Conservation (phyloP, 2,797 vertebrate genomes). For the Sebastes itinus region DNA sequence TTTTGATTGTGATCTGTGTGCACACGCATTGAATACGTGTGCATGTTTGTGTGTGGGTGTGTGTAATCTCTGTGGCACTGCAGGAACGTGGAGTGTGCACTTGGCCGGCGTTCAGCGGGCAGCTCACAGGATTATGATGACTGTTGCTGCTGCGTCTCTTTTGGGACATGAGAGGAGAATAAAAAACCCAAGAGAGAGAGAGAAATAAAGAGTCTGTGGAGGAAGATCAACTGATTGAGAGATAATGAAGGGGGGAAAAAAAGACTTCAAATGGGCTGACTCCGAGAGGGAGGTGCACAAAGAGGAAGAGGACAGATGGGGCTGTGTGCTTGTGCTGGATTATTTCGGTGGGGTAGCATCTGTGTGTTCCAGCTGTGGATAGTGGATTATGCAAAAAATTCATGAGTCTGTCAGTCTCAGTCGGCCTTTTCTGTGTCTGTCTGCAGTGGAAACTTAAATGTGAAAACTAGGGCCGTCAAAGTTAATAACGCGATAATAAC, state of each 20-base stretch:
- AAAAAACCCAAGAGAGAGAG: not conserved
- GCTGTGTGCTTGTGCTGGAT: slow-evolving; percentile 66
- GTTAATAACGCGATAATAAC: no score
- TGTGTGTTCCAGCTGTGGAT: slow-evolving; percentile 73
- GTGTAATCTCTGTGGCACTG: slow-evolving; percentile 69
- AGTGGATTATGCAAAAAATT: slow-evolving; percentile 71
- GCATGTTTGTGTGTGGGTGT: slow-evolving; percentile 47
- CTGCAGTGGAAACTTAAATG: not conserved
- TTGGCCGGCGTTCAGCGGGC: slow-evolving; percentile 71
- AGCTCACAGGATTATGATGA: slow-evolving; percentile 78
- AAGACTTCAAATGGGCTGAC: not conserved
- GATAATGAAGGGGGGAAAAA: not conserved
- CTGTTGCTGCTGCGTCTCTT: slow-evolving; percentile 59
- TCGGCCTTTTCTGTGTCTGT: slow-evolving; percentile 37
- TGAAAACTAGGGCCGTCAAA: not conserved
- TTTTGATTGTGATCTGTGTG: slow-evolving; percentile 21
- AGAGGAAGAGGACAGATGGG: slow-evolving; percentile 34
- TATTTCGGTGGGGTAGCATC: slow-evolving; percentile 62
- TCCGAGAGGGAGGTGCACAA: not conserved
- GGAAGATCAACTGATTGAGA: slow-evolving; percentile 1
- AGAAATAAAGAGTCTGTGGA: not conserved
- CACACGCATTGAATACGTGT: not conserved
- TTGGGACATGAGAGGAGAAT: slow-evolving; percentile 46
- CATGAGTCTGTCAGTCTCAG: slow-evolving; percentile 39
- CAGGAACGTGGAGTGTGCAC: slow-evolving; percentile 61